Base-by-base conservation (phyloP, 2,888 invertebrate species). In the Drosophila fungiperda region DNA sequence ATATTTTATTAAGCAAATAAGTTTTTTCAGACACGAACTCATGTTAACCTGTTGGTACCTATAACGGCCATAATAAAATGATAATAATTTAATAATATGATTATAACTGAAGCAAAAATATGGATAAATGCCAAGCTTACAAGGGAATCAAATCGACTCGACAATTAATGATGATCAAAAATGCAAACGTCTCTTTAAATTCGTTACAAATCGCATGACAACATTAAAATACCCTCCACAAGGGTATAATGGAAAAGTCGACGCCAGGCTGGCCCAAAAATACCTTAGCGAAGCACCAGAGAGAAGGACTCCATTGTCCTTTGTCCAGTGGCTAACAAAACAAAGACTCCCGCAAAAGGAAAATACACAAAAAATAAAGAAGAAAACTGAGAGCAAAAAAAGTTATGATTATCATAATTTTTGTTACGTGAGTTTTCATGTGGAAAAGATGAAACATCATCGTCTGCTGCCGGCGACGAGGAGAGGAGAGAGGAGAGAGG, bases 351-450 rank as follows among this genome's bases (percentile, higher is more conserved):
- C 32, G 66, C 67, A 23, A 29, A 23, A 50, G 35, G 23, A 53
- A 45, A 45, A 45, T 45, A 45, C 45, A 23, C 45, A 20, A 59
- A 54, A 48, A 53, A 36, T 33, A 32, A 33, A 55, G 36, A 38
- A 26, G 32, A 36, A 42, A 57, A 54, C 54, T n/a, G n/a, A 45
- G 26, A 42, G 50, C n/a, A 61, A 62, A 69, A 77, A 90, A 89
- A 80, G 82, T 88, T 90, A 92, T 92, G 92, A 92, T 92, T 87
- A 92, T 92, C 91, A 92, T 91, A 92, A 92, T 89, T 91, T 92
- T 91, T 83, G 91, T 90, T 89, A 89, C 89, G 89, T 89, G 91
- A 90, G 91, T 89, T 89, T 90, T 89, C 89, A 89, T 90, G 90
- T 89, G 91, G 89, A 90, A 89, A 89, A 89, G 89, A 89, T 89